These are phyloP conservation scores for Pristiophorus japonicus DNA, from an alignment of 2,113 vertebrate species.

Conservation along the genomic window DNA sequence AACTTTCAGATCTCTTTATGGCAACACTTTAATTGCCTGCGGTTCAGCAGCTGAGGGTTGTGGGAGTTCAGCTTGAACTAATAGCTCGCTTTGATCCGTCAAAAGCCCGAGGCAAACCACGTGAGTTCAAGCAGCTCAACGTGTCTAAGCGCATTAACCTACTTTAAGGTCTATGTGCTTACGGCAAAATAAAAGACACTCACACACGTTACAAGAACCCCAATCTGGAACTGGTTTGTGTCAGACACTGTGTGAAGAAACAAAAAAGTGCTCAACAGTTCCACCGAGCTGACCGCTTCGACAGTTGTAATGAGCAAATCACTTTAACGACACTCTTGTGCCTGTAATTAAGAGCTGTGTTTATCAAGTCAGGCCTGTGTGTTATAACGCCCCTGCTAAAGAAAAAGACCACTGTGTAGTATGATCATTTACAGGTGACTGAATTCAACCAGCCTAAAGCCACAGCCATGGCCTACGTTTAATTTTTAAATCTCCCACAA, in stretches of 20 bases:
- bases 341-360: neutral
- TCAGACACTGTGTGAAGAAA: neutral
- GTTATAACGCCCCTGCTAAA: neutral
- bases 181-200: neutral
- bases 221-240: neutral
- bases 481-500: neutral
- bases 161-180: neutral
- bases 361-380: neutral
- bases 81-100: slow-evolving; percentile 20
- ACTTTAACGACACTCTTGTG: neutral
- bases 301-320: neutral
- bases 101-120: neutral
- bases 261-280: neutral
- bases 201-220: neutral
- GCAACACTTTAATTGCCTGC: slow-evolving; percentile 32
- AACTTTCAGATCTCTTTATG: slow-evolving; percentile 31
- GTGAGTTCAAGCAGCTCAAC: slow-evolving; percentile 11
- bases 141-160: neutral
- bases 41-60: slow-evolving; percentile 21
- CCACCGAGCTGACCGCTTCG: neutral
- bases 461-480: neutral
- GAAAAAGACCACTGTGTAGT: neutral
- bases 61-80: slow-evolving; percentile 32
- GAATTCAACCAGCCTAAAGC: neutral
- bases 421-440: neutral